These are phyloP conservation scores for Chelonoidis abingdonii DNA, from an alignment of 2,113 vertebrate genomes.

Conservation along the genomic window DNA sequence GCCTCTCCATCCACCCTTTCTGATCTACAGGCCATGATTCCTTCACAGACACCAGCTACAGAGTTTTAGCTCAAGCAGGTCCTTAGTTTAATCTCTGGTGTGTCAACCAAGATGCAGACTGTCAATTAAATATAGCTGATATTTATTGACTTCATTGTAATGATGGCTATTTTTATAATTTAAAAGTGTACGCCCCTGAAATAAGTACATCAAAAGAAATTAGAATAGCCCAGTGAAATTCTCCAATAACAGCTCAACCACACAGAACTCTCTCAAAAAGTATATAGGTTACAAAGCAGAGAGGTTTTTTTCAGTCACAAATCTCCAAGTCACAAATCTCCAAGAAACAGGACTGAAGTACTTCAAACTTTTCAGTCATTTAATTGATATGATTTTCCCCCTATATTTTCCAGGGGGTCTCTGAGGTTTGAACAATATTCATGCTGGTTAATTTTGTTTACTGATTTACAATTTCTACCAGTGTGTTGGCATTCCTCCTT, in stretches of 20 bases:
- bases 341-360: neutral
- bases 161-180: neutral
- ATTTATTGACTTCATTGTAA: neutral
- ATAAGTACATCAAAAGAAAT: neutral
- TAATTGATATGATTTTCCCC: neutral
- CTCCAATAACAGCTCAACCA: neutral
- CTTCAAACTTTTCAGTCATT: neutral
- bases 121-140: neutral
- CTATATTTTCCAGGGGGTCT: neutral
- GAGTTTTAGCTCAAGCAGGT: neutral
- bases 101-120: neutral
- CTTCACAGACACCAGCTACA: neutral
- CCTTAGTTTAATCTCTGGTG: neutral
- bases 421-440: neutral
- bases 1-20: neutral
- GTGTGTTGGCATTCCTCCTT: neutral
- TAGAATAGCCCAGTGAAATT: fast-evolving
- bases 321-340: neutral
- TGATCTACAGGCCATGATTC: neutral
- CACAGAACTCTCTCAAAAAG: neutral
- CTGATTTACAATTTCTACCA: slow-evolving; percentile 1
- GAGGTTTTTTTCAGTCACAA: neutral
- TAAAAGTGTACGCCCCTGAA: neutral
- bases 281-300: neutral
- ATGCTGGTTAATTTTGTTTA: neutral